Conservation (phyloP, 2,113 vertebrate genomes). For the Podarcis muralis region DNA sequence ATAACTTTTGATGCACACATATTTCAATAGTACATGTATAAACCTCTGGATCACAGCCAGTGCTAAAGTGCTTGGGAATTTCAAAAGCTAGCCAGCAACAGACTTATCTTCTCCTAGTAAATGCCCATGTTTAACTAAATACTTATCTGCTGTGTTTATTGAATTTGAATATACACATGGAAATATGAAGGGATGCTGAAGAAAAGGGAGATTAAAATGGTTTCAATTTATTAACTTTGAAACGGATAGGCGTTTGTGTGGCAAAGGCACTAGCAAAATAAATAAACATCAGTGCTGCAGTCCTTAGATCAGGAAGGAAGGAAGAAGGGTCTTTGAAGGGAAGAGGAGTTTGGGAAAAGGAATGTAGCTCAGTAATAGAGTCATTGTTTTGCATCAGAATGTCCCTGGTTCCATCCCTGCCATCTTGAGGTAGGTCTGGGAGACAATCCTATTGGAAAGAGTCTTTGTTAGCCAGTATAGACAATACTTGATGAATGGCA, state of each 20-base stretch:
- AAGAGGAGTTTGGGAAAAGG: no score
- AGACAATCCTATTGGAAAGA: no score
- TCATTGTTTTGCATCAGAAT: no score
- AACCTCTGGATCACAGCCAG: neutral
- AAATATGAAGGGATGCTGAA: neutral
- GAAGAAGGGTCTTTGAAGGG: no score
- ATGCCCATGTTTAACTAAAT: neutral
- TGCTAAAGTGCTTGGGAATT: neutral
- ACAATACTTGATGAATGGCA: no score
- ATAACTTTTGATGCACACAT: neutral
- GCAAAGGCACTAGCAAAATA: neutral
- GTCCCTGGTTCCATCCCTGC: no score
- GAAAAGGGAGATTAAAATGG: neutral
- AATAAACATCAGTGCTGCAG: neutral
- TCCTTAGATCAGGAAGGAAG: neutral
- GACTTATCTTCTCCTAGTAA: neutral
- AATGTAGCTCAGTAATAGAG: no score
- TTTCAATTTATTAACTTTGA: neutral
- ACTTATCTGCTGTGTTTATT: neutral
- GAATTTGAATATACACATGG: neutral
- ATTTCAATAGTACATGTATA: neutral
- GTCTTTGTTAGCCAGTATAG: no score
- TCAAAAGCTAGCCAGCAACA: neutral
- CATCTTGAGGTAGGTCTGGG: no score
- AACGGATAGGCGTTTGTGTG: neutral